A percentile compares a stretch with the other conserved stretches of the same genome.
Evolutionary conservation across 1,140 invertebrate genomes (phyloP).

Genomic region (Pseudomyrmex flavicornis): DNA sequence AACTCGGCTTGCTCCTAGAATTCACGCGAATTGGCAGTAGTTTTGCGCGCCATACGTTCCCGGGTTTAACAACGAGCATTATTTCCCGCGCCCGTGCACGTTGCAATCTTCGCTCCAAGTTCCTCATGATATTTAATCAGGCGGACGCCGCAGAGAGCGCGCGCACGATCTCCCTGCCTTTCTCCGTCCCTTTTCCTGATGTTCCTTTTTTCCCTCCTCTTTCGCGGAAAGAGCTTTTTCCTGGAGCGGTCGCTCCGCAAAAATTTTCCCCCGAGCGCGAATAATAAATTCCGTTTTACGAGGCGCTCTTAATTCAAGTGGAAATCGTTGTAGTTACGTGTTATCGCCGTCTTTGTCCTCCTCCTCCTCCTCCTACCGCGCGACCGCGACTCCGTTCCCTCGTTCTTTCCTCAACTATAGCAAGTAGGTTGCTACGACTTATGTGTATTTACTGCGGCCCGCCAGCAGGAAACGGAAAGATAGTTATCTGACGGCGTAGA

Average conservation of each 20-base stretch:
- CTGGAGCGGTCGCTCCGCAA: constrained; percentile 56
- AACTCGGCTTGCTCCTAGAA: constrained; percentile 2
- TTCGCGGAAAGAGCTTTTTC: constrained; percentile 31
- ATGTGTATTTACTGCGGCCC: constrained; percentile 73
- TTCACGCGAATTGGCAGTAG: constrained; percentile 52
- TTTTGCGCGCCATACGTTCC: constrained; percentile 40
- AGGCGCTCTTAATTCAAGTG: constrained; percentile 61
- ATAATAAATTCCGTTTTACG: constrained; percentile 63
- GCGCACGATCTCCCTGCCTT: constrained; percentile 44
- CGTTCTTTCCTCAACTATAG: constrained; percentile 52
- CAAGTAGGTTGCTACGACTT: constrained; percentile 73
- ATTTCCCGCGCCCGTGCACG: constrained; percentile 51
- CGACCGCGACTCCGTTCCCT: constrained; percentile 47
- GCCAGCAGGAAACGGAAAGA: constrained; percentile 80
- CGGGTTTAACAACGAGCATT: constrained; percentile 56
- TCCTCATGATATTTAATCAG: constrained; percentile 60
- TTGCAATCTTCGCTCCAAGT: constrained; percentile 60
- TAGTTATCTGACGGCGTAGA: constrained; percentile 75
- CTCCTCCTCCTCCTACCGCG: constrained; percentile 29
- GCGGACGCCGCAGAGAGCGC: constrained; percentile 13
- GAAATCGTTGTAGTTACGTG: constrained; percentile 62
- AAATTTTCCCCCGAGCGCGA: constrained; percentile 57
- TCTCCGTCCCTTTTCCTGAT: constrained; percentile 11
- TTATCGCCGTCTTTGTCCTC: constrained; percentile 57
- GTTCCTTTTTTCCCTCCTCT: not conserved